Evolutionary conservation across 2,888 invertebrate genomes (phyloP).

Genomic region (Xanthorhoe spadicearia): DNA sequence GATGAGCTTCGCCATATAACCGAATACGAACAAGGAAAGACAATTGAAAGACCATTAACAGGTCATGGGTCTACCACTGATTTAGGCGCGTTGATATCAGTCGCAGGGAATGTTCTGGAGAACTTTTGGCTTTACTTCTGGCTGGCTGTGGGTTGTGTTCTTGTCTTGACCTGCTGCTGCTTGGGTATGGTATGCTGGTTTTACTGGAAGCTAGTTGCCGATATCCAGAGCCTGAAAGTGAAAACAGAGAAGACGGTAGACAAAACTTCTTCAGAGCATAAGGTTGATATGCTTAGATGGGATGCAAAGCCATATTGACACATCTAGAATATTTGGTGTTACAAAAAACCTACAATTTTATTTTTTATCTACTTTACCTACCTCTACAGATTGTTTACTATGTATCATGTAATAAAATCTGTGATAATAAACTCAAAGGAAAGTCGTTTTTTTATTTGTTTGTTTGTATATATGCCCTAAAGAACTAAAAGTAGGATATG

Average conservation of each 20-base stretch:
- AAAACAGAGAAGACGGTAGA: background rate
- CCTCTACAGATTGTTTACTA: no score
- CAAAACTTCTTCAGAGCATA: background rate
- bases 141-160: background rate
- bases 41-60: background rate
- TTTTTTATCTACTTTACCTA: no score
- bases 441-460: no score
- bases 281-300: background rate
- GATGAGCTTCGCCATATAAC: conserved; percentile 11
- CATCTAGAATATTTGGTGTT: no score
- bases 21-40: conserved; percentile 5
- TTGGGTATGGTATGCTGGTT: background rate
- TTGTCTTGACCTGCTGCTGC: background rate
- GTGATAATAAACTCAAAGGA: no score
- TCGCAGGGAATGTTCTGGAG: conserved; percentile 1
- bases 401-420: no score
- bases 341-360: no score
- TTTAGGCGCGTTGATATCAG: conserved; percentile 7
- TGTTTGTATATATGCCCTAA: no score
- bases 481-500: no score
- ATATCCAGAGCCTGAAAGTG: conserved; percentile 10
- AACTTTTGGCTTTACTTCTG: conserved; percentile 24
- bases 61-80: background rate
- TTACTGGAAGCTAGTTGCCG: conserved; percentile 12
- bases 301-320: no score